Conservation (phyloP, 53 echinoderm and acorn worm species). For the Crossaster papposus region DNA sequence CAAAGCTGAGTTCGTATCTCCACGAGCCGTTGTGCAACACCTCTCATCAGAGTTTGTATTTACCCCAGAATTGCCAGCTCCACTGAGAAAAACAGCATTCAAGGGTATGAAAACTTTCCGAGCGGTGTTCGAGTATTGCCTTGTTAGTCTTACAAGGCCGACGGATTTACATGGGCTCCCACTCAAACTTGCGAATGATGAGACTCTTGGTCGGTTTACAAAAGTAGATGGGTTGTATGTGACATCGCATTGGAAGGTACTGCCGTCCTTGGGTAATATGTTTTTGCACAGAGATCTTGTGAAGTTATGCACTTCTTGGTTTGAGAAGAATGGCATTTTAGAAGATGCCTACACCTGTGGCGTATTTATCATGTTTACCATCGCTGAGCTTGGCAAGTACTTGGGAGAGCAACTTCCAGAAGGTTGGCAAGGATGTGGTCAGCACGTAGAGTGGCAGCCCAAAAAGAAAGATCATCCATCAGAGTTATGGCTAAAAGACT, state of each 20-base stretch:
- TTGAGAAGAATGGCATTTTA: neutral
- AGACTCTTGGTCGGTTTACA: conserved; percentile 2
- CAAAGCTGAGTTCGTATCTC: conserved; percentile 35
- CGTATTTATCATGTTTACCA: conserved; percentile 38
- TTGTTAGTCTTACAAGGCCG: conserved; percentile 11
- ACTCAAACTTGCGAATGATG: conserved; percentile 52
- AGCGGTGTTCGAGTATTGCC: conserved; percentile 33
- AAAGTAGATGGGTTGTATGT: conserved; percentile 14
- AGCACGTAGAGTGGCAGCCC: conserved; percentile 58
- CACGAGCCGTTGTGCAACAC: conserved; percentile 44
- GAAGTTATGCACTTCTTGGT: neutral
- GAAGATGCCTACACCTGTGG: conserved; percentile 17
- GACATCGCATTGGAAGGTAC: conserved; percentile 2
- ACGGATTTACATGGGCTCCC: conserved; percentile 36
- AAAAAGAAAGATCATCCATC: conserved; percentile 22
- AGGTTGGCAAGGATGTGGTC: conserved; percentile 2
- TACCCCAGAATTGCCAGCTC: neutral
- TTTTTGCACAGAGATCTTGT: conserved; percentile 53
- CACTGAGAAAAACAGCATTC: conserved; percentile 29
- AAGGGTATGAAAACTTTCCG: neutral
- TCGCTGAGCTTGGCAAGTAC: conserved; percentile 29
- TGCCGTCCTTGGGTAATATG: conserved; percentile 5
- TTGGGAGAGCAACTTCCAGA: conserved; percentile 46
- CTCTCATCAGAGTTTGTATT: neutral
- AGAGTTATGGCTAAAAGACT: conserved; percentile 32